Conservation (phyloP, 2,888 invertebrate genomes). For the Drosophila pseudotalamancana region DNA sequence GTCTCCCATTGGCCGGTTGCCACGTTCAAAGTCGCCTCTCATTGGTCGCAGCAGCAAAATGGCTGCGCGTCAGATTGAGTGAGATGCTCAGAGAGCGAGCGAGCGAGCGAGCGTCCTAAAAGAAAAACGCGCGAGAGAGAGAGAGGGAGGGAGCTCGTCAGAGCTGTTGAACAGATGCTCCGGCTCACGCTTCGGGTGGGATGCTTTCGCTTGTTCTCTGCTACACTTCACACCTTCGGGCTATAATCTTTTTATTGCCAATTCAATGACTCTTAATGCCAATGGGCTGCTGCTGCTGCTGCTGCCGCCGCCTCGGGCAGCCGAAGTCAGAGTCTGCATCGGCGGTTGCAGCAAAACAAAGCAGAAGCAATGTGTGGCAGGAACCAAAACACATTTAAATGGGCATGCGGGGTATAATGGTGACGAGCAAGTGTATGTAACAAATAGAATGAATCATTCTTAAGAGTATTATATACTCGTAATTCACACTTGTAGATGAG, state of each 20-base stretch:
- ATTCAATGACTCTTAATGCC: conserved; percentile 75
- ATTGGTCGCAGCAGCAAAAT: conserved; percentile 60
- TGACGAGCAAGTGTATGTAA: neutral
- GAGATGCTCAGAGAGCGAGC: conserved; percentile 27
- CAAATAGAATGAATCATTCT: neutral
- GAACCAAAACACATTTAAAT: neutral
- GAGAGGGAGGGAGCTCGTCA: neutral
- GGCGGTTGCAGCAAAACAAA: conserved; percentile 2
- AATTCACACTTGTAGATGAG: too few species aligned
- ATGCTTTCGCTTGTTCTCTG: conserved; percentile 37
- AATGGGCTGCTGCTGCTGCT: conserved; percentile 17
- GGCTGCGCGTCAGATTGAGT: conserved; percentile 61
- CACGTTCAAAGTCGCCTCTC: conserved; percentile 1
- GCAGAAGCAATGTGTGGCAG: conserved; percentile 7
- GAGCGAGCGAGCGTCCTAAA: conserved; percentile 13
- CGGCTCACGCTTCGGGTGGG: conserved; percentile 17
- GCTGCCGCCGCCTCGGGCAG: conserved; percentile 54
- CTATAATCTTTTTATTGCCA: conserved; percentile 81
- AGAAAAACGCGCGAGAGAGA: neutral
- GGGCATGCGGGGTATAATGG: neutral
- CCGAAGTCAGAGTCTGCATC: conserved; percentile 53
- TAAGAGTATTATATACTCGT: too few species aligned
- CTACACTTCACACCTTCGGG: conserved; percentile 79
- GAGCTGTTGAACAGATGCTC: conserved; percentile 20
- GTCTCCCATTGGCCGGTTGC: conserved; percentile 43